Percentiles rank a stretch among this genome's conserved stretches.
Conservation (phyloP, 1,140 invertebrate genomes). For the Portunus trituberculatus region DNA sequence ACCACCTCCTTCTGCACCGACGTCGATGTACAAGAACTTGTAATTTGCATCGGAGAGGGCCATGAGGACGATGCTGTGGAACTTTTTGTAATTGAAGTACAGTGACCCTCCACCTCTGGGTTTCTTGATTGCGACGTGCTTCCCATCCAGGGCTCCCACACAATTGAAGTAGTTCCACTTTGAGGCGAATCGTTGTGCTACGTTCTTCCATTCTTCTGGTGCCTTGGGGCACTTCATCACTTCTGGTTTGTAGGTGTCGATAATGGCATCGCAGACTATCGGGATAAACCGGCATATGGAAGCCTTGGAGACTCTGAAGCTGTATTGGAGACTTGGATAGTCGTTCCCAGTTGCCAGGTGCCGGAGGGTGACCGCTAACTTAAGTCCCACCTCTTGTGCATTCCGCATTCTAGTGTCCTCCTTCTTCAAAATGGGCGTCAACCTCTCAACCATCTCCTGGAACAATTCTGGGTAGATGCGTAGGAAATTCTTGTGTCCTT, state of each 20-base stretch:
- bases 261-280: neutral
- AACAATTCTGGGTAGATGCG: constrained; percentile 1
- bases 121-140: neutral
- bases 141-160: neutral
- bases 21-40: too few relatives aligned
- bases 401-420: neutral
- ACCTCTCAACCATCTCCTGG: neutral
- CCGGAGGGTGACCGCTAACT: constrained; percentile 27
- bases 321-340: constrained; percentile 15
- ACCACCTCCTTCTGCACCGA: too few relatives aligned
- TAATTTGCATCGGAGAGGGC: too few relatives aligned
- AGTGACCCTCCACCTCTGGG: constrained; percentile 4
- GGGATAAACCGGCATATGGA: neutral
- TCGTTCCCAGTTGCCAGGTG: neutral
- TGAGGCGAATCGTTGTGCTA: too few relatives aligned
- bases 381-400: neutral
- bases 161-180: neutral
- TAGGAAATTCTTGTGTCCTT: constrained; percentile 4
- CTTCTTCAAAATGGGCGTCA: neutral
- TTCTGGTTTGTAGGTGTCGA: too few relatives aligned
- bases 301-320: constrained; percentile 31
- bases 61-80: too few relatives aligned
- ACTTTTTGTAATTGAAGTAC: too few relatives aligned
- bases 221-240: too few relatives aligned
- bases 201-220: too few relatives aligned